Evolutionary conservation across 2,797 vertebrate species (phyloP).

Genomic region (Crocidura indochinensis): DNA sequence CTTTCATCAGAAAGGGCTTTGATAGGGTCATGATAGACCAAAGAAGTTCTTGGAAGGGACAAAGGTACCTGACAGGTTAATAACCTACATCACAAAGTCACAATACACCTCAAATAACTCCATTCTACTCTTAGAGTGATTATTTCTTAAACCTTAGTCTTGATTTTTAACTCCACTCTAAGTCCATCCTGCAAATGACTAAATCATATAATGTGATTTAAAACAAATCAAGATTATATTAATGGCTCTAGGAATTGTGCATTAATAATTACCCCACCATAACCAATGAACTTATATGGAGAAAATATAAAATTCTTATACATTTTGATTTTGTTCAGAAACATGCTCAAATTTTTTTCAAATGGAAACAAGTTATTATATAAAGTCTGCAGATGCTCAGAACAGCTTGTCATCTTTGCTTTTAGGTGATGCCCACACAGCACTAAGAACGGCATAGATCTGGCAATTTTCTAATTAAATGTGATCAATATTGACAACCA

Average conservation of each 20-base stretch:
- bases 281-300: not conserved
- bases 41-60: slow-evolving; percentile 57
- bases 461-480: slow-evolving; percentile 76
- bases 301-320: slow-evolving; percentile 49
- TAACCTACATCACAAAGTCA: slow-evolving; percentile 66
- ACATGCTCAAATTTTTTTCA: slow-evolving; percentile 46
- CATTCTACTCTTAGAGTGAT: slow-evolving; percentile 57
- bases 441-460: slow-evolving; percentile 52
- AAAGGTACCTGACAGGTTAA: slow-evolving; percentile 67
- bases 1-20: slow-evolving; percentile 73
- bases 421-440: slow-evolving; percentile 68
- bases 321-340: slow-evolving; percentile 52
- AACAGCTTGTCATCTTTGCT: slow-evolving; percentile 64
- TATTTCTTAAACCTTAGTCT: slow-evolving; percentile 62
- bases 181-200: not conserved
- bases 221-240: slow-evolving; percentile 62
- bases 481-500: slow-evolving; percentile 78
- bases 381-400: slow-evolving; percentile 45
- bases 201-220: slow-evolving; percentile 41
- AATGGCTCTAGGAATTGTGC: slow-evolving; percentile 49
- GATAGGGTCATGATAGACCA: slow-evolving; percentile 56
- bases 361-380: slow-evolving; percentile 58
- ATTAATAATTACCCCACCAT: slow-evolving; percentile 20
- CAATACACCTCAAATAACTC: slow-evolving; percentile 26
- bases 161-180: slow-evolving; percentile 49